Evolutionary conservation across 92 coral and sea anemone species (phyloP).

Genomic region (Montipora capitata): DNA sequence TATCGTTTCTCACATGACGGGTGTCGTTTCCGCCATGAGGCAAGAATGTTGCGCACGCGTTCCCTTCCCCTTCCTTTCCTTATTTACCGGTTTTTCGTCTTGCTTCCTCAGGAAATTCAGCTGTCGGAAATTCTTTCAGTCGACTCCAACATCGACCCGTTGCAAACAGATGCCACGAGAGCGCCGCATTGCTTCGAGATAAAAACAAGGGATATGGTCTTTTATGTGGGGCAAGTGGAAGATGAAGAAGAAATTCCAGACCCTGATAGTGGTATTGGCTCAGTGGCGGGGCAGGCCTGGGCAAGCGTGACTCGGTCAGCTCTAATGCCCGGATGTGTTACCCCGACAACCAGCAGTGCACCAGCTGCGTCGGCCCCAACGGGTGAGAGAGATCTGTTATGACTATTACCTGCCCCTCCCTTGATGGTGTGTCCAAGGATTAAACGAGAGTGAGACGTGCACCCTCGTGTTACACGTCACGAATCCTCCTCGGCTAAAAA

Average conservation of each 20-base stretch:
- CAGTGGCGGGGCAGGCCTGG: constrained; percentile 96
- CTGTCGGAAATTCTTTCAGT: constrained; percentile 97
- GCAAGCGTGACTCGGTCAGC: constrained; percentile 97
- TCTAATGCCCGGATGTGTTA: constrained; percentile 97
- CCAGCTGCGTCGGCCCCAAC: constrained; percentile 31
- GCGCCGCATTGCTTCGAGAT: constrained; percentile 98
- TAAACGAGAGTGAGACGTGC: too few species aligned
- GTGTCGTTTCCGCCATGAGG: neutral
- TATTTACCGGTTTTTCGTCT: neutral
- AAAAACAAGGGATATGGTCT: constrained; percentile 93
- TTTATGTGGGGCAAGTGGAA: constrained; percentile 93
- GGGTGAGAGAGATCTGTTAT: neutral
- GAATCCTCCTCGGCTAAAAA: too few species aligned
- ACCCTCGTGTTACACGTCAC: too few species aligned
- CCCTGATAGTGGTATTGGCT: constrained; percentile 96
- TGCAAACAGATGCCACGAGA: constrained; percentile 92
- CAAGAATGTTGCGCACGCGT: neutral
- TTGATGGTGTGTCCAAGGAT: too few species aligned
- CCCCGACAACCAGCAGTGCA: constrained; percentile 91
- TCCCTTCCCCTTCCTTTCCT: neutral
- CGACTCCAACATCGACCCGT: constrained; percentile 94
- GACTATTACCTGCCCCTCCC: neutral
- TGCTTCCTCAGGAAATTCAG: constrained; percentile 86
- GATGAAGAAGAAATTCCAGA: constrained; percentile 84
- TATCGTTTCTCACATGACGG: too few species aligned